Conservation (phyloP, 2,113 vertebrate species). For the Eolophus roseicapilla region DNA sequence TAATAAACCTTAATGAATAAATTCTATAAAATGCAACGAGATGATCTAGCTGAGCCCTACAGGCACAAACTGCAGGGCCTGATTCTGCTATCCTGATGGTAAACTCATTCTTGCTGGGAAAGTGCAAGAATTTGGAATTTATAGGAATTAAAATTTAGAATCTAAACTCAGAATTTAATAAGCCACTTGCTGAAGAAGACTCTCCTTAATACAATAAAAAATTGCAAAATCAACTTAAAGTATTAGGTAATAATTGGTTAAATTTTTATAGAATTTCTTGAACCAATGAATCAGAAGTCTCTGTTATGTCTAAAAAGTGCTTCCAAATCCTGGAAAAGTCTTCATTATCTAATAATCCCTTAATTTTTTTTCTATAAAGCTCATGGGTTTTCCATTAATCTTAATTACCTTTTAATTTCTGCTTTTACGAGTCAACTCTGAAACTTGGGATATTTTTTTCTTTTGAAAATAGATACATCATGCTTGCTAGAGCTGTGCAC, state of each 20-base stretch:
- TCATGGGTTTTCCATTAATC: not conserved
- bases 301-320: not conserved
- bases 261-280: not conserved
- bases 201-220: not conserved
- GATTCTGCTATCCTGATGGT: not conserved
- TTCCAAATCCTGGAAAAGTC: not conserved
- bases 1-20: not conserved
- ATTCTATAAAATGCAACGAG: not conserved
- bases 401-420: not conserved
- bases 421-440: not conserved
- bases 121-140: not conserved
- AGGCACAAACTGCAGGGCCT: not conserved
- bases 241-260: not conserved
- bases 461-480: not conserved
- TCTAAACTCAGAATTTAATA: not conserved
- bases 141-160: not conserved
- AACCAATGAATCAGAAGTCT: not conserved
- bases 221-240: not conserved
- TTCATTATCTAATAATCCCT: not conserved
- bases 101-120: not conserved
- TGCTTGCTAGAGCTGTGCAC: not conserved
- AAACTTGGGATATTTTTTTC: not conserved
- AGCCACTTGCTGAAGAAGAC: not conserved
- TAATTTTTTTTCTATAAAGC: not conserved
- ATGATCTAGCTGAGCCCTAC: not conserved